A percentile compares a stretch with the other conserved stretches of the same genome.
Evolutionary conservation across 2,888 invertebrate species (phyloP).

Genomic region (Ctena decussata): DNA sequence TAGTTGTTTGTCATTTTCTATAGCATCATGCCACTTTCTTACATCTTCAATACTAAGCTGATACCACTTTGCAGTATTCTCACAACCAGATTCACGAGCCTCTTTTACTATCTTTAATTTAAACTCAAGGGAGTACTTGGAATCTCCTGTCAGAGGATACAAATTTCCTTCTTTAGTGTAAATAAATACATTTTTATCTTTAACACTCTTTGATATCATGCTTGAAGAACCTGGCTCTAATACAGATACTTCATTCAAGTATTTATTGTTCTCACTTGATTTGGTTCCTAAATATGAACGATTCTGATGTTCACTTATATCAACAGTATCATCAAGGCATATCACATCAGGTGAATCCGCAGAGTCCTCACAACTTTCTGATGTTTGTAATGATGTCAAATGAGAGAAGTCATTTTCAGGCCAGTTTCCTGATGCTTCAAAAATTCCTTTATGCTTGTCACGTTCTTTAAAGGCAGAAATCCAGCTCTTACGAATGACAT

Average conservation of each 20-base stretch:
- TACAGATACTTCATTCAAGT: too few relatives aligned
- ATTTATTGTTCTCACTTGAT: neutral
- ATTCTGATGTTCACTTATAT: neutral
- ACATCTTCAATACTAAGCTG: slow-evolving; percentile 43
- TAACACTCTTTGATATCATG: neutral
- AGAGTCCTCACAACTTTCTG: neutral
- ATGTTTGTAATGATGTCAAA: too few relatives aligned
- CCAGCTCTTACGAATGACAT: neutral
- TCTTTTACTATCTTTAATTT: slow-evolving; percentile 55
- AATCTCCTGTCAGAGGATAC: neutral
- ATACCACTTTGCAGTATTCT: slow-evolving; percentile 50
- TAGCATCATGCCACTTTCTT: slow-evolving; percentile 59
- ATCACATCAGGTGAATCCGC: neutral
- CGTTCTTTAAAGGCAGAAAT: neutral
- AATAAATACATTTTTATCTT: neutral
- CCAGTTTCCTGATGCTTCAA: neutral
- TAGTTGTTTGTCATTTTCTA: slow-evolving; percentile 31
- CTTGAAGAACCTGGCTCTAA: neutral
- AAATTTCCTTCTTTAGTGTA: neutral
- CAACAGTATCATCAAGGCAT: neutral
- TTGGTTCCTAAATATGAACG: too few relatives aligned
- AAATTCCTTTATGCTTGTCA: neutral
- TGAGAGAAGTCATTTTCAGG: neutral
- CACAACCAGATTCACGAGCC: slow-evolving; percentile 57
- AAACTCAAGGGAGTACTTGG: slow-evolving; percentile 21